Evolutionary conservation across 1,140 invertebrate species (phyloP).

Genomic region (Idris sp.): DNA sequence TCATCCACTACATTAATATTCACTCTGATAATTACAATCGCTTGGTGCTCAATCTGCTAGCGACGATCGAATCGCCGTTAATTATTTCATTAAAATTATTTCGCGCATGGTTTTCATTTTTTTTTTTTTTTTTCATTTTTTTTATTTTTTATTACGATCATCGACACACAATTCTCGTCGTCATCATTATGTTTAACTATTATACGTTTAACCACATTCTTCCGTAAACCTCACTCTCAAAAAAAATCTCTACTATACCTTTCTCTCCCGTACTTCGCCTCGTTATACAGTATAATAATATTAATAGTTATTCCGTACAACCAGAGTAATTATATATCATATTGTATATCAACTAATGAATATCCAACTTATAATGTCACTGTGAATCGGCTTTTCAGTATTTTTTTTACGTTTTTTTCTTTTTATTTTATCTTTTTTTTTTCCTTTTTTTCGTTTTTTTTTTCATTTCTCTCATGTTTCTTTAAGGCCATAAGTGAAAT

Average conservation of each 20-base stretch:
- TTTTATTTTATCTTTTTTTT: slow-evolving; percentile 19
- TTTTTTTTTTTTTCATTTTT: too few species aligned
- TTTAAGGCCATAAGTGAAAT: slow-evolving; percentile 74
- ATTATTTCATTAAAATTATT: slow-evolving; percentile 62
- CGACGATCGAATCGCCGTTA: slow-evolving; percentile 59
- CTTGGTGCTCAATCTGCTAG: slow-evolving; percentile 55
- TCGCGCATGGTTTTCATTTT: too few species aligned
- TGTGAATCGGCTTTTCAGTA: slow-evolving; percentile 63
- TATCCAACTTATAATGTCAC: slow-evolving; percentile 66
- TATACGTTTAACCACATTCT: slow-evolving; percentile 55
- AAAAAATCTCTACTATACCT: slow-evolving; percentile 39
- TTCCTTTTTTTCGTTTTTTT: slow-evolving; percentile 42
- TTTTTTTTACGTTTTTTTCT: slow-evolving; percentile 22
- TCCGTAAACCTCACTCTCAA: slow-evolving; percentile 28
- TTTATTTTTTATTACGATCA: slow-evolving; percentile 62
- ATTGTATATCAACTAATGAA: slow-evolving; percentile 66
- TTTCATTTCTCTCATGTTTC: slow-evolving; percentile 64
- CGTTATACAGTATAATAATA: slow-evolving; percentile 64
- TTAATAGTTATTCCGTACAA: slow-evolving; percentile 64
- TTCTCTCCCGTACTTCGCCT: slow-evolving; percentile 37
- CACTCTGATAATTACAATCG: slow-evolving; percentile 70
- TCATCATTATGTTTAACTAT: slow-evolving; percentile 61
- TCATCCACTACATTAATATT: slow-evolving; percentile 69
- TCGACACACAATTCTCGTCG: slow-evolving; percentile 57
- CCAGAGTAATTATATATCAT: slow-evolving; percentile 65